Percentiles rank a stretch among this genome's conserved stretches.
These are phyloP conservation scores for Periophthalmus modestus DNA, from an alignment of 2,113 vertebrate genomes.

Conservation along the genomic window DNA sequence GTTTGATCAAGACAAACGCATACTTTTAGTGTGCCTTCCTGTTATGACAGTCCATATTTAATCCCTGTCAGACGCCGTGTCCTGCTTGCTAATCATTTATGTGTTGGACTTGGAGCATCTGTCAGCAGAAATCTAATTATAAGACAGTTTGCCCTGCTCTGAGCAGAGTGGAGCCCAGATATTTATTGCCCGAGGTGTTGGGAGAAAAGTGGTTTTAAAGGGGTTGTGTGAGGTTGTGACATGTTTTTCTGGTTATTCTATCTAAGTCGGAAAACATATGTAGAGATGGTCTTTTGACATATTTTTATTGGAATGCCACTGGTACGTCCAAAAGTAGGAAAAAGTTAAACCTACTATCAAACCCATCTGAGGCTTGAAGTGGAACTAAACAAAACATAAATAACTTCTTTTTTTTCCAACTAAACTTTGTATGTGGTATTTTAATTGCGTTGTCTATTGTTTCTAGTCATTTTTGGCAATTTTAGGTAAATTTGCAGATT, in stretches of 20 bases:
- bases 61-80: slow-evolving; percentile 22
- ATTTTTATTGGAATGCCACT: slow-evolving; percentile 27
- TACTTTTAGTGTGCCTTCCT: slow-evolving; percentile 22
- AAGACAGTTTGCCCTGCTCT: slow-evolving; percentile 12
- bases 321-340: background rate
- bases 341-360: too few species aligned
- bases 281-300: slow-evolving; percentile 55
- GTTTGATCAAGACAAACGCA: slow-evolving; percentile 52
- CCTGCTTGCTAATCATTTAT: slow-evolving; percentile 10
- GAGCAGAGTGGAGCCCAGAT: slow-evolving; percentile 18
- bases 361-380: too few species aligned
- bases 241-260: slow-evolving; percentile 38
- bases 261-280: slow-evolving; percentile 49
- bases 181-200: slow-evolving; percentile 15
- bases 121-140: slow-evolving; percentile 14
- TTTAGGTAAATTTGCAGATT: too few species aligned
- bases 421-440: too few species aligned
- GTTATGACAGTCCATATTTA: slow-evolving; percentile 28
- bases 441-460: too few species aligned
- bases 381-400: too few species aligned
- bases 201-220: slow-evolving; percentile 28
- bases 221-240: slow-evolving; percentile 18
- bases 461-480: too few species aligned
- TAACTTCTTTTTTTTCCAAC: too few species aligned
- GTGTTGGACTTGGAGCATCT: slow-evolving; percentile 20